A percentile compares a stretch with the other conserved stretches of the same genome.
Evolutionary conservation across 2,113 vertebrate genomes (phyloP).

Genomic region (Cyrtonyx montezumae): DNA sequence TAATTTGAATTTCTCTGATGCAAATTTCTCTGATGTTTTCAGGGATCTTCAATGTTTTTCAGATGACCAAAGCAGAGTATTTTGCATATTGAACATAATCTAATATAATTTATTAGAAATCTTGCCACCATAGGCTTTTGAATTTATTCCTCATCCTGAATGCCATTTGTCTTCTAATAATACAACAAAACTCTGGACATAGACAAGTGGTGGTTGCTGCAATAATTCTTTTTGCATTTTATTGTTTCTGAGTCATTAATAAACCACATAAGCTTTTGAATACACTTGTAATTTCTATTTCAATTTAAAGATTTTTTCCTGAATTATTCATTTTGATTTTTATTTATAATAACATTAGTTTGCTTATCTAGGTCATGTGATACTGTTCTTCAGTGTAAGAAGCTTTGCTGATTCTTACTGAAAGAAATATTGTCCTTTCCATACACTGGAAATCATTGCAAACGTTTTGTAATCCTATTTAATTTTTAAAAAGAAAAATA

Average conservation of each 20-base stretch:
- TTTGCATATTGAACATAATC: not conserved
- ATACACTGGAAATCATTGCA: not conserved
- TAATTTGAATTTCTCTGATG: not conserved
- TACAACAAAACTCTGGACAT: not conserved
- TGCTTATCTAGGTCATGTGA: not conserved
- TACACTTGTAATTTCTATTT: not conserved
- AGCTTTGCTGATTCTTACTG: not conserved
- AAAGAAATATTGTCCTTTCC: not conserved
- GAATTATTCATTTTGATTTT: not conserved
- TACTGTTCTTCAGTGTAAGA: not conserved
- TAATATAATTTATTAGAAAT: not conserved
- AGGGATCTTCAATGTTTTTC: not conserved
- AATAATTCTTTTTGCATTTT: constrained; percentile 21
- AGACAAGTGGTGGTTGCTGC: not conserved
- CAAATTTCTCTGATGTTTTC: not conserved
- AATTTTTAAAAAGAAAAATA: too few relatives aligned
- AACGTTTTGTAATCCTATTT: not conserved
- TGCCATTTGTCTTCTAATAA: not conserved
- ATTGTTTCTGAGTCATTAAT: not conserved
- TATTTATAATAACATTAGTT: not conserved
- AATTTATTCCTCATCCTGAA: not conserved
- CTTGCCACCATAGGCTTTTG: not conserved
- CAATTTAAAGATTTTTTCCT: not conserved
- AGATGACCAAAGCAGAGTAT: not conserved
- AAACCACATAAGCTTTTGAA: not conserved